Evolutionary conservation across 2,113 vertebrate species (phyloP), one percentile per base, ranked within the genome.

Genomic region (Fregetta grallaria): DNA sequence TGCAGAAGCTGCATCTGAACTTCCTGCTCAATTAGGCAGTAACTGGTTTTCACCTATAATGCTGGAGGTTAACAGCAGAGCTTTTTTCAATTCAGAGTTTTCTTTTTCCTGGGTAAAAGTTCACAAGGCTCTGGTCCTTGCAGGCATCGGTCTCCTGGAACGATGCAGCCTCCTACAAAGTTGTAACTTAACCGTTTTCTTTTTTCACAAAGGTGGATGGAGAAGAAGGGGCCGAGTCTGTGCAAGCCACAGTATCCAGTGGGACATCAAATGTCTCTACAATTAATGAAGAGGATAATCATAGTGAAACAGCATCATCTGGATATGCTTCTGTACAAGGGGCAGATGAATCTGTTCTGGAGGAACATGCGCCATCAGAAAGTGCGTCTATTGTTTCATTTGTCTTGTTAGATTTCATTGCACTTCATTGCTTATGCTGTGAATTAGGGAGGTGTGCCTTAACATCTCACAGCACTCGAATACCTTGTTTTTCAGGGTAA

Each of bases 311-410:
- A 3, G 98, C 98, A 25, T 98, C 98, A 15, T 99, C 98, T 83
- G 98, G 98, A 62, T 98, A 99, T 66, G 98, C 98, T 89, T 99
- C 98, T 40, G 98, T 98, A 26, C 98, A 98, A 82, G 98, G 98
- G 82, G 77, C 91, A 34, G 98, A 99, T 42, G 98, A 98, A 52
- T 97, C 97, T 19, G 87, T 95, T 90, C 82, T 95, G 70, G 97
- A 98, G 63, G 98, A 98, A 72, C 96, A 96, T 0, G 72, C 84
- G 22, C 92, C 96, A 32, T 89, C 97, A 86, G 97, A 98, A 96
- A 97, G 98, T 98, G 91, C 4, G 97, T 90, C 32, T 68, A 0
- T 34, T 68, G 7, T 80, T 88, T 67, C 22, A 56, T 42, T 14
- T 91, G 8, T 68, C 10, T 79, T 58, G 50, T 32, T 66, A 45